Evolutionary conservation across 2,113 vertebrate species (phyloP).

Genomic region (Danionella cerebrum): DNA sequence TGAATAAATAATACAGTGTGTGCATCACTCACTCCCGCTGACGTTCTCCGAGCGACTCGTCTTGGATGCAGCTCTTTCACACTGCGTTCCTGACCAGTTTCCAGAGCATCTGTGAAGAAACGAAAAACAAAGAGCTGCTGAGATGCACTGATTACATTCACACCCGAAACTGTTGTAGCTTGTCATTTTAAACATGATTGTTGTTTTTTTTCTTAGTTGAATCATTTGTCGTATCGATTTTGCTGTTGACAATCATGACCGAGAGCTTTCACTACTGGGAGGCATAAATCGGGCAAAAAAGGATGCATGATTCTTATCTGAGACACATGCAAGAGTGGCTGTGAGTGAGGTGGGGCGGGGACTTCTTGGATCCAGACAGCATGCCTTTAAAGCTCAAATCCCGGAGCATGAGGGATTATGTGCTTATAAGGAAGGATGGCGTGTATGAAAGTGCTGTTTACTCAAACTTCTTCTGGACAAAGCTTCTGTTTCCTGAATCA

Average conservation of each 20-base stretch:
- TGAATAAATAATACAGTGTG: neutral
- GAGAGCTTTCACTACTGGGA: neutral
- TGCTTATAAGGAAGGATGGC: neutral
- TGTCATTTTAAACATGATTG: too few relatives aligned
- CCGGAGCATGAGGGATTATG: neutral
- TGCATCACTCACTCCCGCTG: slow-evolving; percentile 71
- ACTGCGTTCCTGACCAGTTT: slow-evolving; percentile 83
- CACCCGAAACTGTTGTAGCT: neutral
- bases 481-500: neutral
- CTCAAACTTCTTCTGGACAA: neutral
- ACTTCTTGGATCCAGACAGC: neutral
- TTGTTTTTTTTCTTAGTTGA: neutral
- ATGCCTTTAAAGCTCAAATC: neutral
- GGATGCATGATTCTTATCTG: neutral
- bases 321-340: neutral
- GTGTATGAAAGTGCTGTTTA: neutral
- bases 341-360: neutral
- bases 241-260: neutral
- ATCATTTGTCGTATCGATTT: neutral
- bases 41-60: slow-evolving; percentile 77
- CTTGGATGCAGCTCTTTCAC: slow-evolving; percentile 76
- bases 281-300: neutral
- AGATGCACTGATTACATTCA: too few relatives aligned
- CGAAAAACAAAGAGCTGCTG: neutral
- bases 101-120: slow-evolving; percentile 69